phyloP scores from a whole-genome alignment of 2,888 invertebrate species.

The Bruchidius siliquastri region DNA sequence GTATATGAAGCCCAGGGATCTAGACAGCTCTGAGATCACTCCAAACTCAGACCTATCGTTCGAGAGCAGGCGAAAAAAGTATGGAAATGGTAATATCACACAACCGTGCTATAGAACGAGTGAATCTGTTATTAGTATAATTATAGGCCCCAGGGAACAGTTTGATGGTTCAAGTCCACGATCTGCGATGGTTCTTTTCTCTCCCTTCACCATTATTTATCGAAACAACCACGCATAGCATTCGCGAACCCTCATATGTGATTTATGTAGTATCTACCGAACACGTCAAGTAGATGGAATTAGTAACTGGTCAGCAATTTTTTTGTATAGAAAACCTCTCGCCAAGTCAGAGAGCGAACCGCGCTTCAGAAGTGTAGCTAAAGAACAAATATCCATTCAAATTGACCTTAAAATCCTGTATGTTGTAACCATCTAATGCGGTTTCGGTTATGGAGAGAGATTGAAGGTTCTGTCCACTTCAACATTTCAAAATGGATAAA shows the following conservation, averaged over 20 bases:
- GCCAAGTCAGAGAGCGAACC: too few relatives aligned
- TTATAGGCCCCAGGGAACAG: slow-evolving; percentile 40
- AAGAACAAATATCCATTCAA: too few relatives aligned
- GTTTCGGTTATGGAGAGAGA: too few relatives aligned
- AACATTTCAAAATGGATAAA: too few relatives aligned
- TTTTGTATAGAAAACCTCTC: too few relatives aligned
- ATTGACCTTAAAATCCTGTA: too few relatives aligned
- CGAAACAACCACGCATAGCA: neutral
- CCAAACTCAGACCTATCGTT: neutral
- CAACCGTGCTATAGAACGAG: slow-evolving; percentile 33
- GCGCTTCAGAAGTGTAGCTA: too few relatives aligned
- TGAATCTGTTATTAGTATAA: slow-evolving; percentile 48
- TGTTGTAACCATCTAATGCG: too few relatives aligned
- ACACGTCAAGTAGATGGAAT: neutral
- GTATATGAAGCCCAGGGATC: neutral
- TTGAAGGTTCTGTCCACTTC: too few relatives aligned
- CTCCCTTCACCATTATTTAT: slow-evolving; percentile 5
- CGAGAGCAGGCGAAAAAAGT: slow-evolving; percentile 24
- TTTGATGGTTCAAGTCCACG: slow-evolving; percentile 39
- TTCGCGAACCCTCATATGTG: neutral
- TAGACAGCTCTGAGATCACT: neutral
- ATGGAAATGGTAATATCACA: slow-evolving; percentile 40
- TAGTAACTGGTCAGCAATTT: too few relatives aligned
- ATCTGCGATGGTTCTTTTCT: slow-evolving; percentile 21
- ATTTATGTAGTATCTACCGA: neutral